Evolutionary conservation across 37 sponge, comb jelly and placozoan species (phyloP).

Genomic region (Cladorhizidae sp.): DNA sequence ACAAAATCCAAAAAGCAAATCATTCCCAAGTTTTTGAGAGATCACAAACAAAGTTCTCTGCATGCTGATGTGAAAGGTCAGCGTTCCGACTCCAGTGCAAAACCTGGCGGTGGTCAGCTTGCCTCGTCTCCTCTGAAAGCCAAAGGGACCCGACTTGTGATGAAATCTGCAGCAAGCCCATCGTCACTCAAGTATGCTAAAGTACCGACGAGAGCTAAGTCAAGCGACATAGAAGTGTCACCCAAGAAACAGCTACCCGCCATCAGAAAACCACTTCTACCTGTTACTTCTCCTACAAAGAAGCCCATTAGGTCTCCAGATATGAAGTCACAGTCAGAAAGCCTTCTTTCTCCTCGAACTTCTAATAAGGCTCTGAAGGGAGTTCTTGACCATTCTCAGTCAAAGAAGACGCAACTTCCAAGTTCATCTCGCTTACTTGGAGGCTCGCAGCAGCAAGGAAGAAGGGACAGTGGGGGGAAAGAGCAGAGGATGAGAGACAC

Average conservation of each 20-base stretch:
- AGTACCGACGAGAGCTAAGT: background rate
- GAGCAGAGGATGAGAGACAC: too few relatives aligned
- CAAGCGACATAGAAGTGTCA: background rate
- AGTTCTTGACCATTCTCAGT: background rate
- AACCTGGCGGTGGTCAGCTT: background rate
- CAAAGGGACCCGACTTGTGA: background rate
- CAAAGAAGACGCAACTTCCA: background rate
- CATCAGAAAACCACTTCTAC: constrained; percentile 18
- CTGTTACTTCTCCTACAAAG: background rate
- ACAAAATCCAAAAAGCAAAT: constrained; percentile 6
- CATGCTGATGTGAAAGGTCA: background rate
- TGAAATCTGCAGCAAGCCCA: background rate
- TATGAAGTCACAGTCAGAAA: background rate
- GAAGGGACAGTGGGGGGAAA: too few relatives aligned
- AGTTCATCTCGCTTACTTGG: too few relatives aligned
- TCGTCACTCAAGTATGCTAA: background rate
- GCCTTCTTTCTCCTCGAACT: background rate
- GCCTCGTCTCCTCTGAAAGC: background rate
- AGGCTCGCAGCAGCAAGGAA: too few relatives aligned
- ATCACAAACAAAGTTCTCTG: constrained; percentile 4
- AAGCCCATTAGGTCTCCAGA: background rate
- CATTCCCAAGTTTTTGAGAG: constrained; percentile 32
- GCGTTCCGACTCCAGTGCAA: background rate
- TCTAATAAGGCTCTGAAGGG: background rate
- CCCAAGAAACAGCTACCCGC: constrained; percentile 5